Percentiles rank a stretch among this genome's conserved stretches.
phyloP scores from a whole-genome alignment of 2,888 invertebrate species.

The Thysanoteuthis rhombus region DNA sequence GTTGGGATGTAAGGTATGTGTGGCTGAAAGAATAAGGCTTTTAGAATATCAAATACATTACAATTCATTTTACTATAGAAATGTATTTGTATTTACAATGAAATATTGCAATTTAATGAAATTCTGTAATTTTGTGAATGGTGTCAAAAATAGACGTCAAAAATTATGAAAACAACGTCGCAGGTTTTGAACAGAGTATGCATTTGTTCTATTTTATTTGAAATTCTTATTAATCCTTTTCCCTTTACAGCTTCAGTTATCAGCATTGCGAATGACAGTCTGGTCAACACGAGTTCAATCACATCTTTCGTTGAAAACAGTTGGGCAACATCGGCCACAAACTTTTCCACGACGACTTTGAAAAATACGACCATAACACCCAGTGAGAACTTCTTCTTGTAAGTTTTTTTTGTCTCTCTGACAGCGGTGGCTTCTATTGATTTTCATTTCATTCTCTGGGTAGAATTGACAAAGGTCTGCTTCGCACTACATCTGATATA shows the following conservation, averaged over 20 bases:
- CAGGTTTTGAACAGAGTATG: too few relatives aligned
- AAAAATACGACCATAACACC: slow-evolving; percentile 51
- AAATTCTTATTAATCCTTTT: not conserved
- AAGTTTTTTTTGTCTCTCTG: slow-evolving; percentile 50
- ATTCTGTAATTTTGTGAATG: too few relatives aligned
- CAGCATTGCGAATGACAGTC: not conserved
- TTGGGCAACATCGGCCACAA: not conserved
- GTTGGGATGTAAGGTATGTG: too few relatives aligned
- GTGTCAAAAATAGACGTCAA: too few relatives aligned
- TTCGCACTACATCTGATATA: not conserved
- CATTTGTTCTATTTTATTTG: not conserved
- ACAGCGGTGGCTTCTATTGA: not conserved
- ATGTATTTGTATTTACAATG: too few relatives aligned
- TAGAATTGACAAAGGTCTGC: too few relatives aligned
- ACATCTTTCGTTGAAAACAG: not conserved
- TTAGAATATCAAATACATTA: too few relatives aligned
- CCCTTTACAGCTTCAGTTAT: not conserved
- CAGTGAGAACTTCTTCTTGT: slow-evolving; percentile 72
- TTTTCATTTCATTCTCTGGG: not conserved
- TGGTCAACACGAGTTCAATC: not conserved
- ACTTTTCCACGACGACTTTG: not conserved
- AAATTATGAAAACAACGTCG: too few relatives aligned
- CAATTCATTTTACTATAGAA: too few relatives aligned
- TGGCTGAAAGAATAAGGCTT: too few relatives aligned
- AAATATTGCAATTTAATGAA: too few relatives aligned